A percentile compares a stretch with the other conserved stretches of the same genome.
phyloP scores from a whole-genome alignment of 2,797 vertebrate genomes.

The Scomberomorus guttatus region DNA sequence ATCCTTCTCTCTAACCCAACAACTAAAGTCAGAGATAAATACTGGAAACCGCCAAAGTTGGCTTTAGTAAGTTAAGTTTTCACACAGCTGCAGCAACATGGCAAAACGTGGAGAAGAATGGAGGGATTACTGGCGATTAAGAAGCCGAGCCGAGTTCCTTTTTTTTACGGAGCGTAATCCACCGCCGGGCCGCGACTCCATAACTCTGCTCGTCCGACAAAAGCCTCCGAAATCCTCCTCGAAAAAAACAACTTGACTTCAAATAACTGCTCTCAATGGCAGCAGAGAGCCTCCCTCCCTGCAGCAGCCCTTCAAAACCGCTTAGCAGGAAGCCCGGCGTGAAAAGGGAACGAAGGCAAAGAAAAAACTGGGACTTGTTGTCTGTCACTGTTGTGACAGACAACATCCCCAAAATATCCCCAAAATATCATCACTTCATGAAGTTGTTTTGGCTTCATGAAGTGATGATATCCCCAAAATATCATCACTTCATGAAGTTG shows the following conservation, averaged over 20 bases:
- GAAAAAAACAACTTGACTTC: slow-evolving; percentile 33
- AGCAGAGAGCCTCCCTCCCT: slow-evolving; percentile 1
- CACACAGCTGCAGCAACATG: slow-evolving; percentile 37
- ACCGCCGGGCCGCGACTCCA: slow-evolving; percentile 31
- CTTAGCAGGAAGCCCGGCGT: slow-evolving; percentile 23
- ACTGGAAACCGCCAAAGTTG: slow-evolving; percentile 28
- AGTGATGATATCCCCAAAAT: too few species aligned
- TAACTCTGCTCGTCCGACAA: slow-evolving; percentile 17
- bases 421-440: too few species aligned
- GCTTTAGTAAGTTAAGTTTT: slow-evolving; percentile 30
- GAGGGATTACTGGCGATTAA: slow-evolving; percentile 60
- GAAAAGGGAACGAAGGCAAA: background rate
- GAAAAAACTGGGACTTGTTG: slow-evolving; percentile 32
- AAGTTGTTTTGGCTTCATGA: too few species aligned
- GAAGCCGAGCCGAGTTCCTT: slow-evolving; percentile 19
- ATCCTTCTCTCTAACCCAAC: slow-evolving; percentile 9
- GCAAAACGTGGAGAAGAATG: slow-evolving; percentile 41
- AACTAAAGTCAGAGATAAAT: slow-evolving; percentile 29
- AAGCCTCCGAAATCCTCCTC: slow-evolving; percentile 41
- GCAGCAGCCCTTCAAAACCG: slow-evolving; percentile 18
- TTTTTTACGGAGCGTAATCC: slow-evolving; percentile 38
- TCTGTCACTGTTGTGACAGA: too few species aligned
- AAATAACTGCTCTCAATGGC: slow-evolving; percentile 28
- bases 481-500: too few species aligned
- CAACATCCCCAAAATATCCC: too few species aligned